Percentiles rank a stretch among this genome's conserved stretches.
phyloP scores from a whole-genome alignment of 2,113 vertebrate genomes.

The Narcine bancroftii region DNA sequence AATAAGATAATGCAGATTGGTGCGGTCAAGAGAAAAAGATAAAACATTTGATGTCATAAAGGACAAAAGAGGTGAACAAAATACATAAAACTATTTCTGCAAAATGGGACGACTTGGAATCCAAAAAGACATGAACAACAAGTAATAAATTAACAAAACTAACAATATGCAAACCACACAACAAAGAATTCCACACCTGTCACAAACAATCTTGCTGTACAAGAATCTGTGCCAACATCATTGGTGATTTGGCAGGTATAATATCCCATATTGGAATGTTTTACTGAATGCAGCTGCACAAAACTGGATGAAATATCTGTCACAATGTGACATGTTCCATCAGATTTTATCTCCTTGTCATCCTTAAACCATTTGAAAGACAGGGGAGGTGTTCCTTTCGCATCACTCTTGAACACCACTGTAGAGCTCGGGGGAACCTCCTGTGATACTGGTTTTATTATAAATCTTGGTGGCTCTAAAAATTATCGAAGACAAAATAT shows the following conservation, averaged over 20 bases:
- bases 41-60: background rate
- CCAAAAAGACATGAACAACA: constrained; percentile 39
- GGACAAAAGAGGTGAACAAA: background rate
- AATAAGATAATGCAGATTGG: constrained; percentile 3
- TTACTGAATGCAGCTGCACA: constrained; percentile 86
- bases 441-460: constrained; percentile 72
- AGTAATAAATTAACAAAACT: constrained; percentile 40
- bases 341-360: constrained; percentile 77
- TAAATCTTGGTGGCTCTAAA: constrained; percentile 88
- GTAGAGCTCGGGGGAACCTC: constrained; percentile 74
- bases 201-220: constrained; percentile 72
- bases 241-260: constrained; percentile 93
- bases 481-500: constrained; percentile 52
- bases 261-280: constrained; percentile 69
- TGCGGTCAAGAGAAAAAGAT: background rate
- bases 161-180: constrained; percentile 37
- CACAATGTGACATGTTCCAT: constrained; percentile 80
- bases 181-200: constrained; percentile 68
- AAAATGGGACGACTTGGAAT: constrained; percentile 37
- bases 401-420: constrained; percentile 80
- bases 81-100: constrained; percentile 39
- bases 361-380: constrained; percentile 92
- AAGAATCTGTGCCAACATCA: constrained; percentile 85
- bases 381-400: constrained; percentile 88
- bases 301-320: constrained; percentile 77